Percentiles rank a stretch among this genome's conserved stretches.
These are phyloP conservation scores for Cossypha caffra DNA, from an alignment of 2,797 vertebrate genomes.

Conservation along the genomic window DNA sequence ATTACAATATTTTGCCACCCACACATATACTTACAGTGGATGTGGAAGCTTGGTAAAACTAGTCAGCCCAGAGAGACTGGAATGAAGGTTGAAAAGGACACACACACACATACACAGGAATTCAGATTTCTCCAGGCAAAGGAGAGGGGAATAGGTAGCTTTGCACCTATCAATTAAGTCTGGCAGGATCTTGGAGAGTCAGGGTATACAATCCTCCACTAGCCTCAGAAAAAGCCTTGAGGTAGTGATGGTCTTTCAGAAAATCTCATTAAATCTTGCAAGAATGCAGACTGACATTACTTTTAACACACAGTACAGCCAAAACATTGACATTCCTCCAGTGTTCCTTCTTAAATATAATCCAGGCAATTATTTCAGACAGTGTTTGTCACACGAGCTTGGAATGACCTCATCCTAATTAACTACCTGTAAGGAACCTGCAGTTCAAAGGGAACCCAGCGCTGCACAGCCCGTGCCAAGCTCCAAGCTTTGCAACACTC, in stretches of 20 bases:
- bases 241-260: neutral
- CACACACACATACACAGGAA: neutral
- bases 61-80: neutral
- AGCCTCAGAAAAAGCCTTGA: neutral
- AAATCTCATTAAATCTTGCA: neutral
- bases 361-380: neutral
- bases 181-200: neutral
- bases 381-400: neutral
- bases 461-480: neutral
- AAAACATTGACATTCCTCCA: neutral
- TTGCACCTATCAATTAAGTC: slow-evolving; percentile 23
- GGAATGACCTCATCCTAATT: neutral
- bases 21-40: neutral
- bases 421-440: neutral
- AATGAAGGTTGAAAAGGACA: slow-evolving; percentile 14
- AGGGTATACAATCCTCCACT: neutral
- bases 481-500: neutral
- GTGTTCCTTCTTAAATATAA: neutral
- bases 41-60: neutral
- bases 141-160: neutral
- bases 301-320: neutral
- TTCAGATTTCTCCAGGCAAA: slow-evolving; percentile 37
- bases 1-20: neutral
- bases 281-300: neutral
- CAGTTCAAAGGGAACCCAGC: neutral